These are phyloP conservation scores for Thecophora atra DNA, from an alignment of 2,888 invertebrate genomes.

Conservation along the genomic window DNA sequence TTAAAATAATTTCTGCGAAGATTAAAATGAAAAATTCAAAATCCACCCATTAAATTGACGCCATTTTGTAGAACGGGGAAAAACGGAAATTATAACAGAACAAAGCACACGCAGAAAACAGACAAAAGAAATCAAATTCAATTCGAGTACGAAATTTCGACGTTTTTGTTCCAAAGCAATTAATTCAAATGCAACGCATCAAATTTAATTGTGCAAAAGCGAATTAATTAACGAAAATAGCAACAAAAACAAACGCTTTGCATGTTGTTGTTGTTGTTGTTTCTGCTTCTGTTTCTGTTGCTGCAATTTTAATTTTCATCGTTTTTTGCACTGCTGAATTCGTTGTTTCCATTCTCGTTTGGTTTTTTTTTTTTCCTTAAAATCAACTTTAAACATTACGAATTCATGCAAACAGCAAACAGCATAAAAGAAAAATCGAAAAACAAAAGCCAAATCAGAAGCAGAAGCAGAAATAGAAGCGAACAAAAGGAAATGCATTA, in stretches of 20 bases:
- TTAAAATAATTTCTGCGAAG: not conserved
- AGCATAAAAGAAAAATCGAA: not conserved
- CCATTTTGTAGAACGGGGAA: not conserved
- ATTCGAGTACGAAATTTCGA: conserved; percentile 30
- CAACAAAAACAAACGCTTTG: no score
- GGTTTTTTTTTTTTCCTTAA: no score
- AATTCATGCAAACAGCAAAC: not conserved
- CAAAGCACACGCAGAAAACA: no score
- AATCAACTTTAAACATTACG: no score
- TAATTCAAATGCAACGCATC: conserved; percentile 57
- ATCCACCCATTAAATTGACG: not conserved
- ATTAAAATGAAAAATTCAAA: not conserved
- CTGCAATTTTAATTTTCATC: not conserved
- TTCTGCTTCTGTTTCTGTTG: not conserved
- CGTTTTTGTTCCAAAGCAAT: conserved; percentile 50
- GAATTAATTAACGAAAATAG: conserved; percentile 52
- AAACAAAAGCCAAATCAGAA: not conserved
- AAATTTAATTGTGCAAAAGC: conserved; percentile 54
- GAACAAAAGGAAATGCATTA: not conserved
- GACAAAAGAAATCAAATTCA: no score
- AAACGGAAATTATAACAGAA: no score
- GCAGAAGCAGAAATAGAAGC: not conserved
- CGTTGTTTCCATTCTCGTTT: no score
- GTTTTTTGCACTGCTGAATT: no score
- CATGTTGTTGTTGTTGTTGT: not conserved